phyloP scores from a whole-genome alignment of 2,888 invertebrate species.

The Nephrocerus scutellatus region DNA sequence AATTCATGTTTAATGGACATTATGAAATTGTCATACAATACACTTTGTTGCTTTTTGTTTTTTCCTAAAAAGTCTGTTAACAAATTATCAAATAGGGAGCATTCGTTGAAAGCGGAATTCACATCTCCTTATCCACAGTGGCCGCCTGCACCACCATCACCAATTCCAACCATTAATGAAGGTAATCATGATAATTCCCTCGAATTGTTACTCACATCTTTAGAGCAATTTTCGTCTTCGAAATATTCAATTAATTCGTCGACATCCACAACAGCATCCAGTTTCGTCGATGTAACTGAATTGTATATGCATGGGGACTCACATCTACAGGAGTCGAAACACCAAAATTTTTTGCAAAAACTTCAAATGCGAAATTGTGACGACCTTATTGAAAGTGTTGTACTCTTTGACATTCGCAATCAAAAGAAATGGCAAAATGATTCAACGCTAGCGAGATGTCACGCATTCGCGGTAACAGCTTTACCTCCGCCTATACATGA shows the following conservation, averaged over 20 bases:
- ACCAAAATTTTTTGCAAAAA: no score
- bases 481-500: background rate
- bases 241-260: slow-evolving; percentile 23
- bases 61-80: slow-evolving; percentile 9
- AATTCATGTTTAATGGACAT: slow-evolving; percentile 1
- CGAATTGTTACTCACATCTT: background rate
- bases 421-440: slow-evolving; percentile 23
- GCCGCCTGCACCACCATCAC: slow-evolving; percentile 5
- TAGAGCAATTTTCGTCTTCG: background rate
- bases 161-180: slow-evolving; percentile 1
- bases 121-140: background rate
- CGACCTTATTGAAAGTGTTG: slow-evolving; percentile 37
- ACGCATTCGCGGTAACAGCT: slow-evolving; percentile 6
- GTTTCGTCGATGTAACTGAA: slow-evolving; percentile 20
- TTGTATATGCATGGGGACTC: slow-evolving; percentile 20
- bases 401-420: slow-evolving; percentile 39
- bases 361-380: no score
- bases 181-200: background rate
- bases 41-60: slow-evolving; percentile 38
- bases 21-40: slow-evolving; percentile 22
- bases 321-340: no score
- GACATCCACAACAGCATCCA: slow-evolving; percentile 20
- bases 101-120: slow-evolving; percentile 1
- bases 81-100: no score
- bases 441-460: no score